Base-by-base conservation (phyloP, 2,888 invertebrate species). In the Hydrotaea cyrtoneurina region DNA sequence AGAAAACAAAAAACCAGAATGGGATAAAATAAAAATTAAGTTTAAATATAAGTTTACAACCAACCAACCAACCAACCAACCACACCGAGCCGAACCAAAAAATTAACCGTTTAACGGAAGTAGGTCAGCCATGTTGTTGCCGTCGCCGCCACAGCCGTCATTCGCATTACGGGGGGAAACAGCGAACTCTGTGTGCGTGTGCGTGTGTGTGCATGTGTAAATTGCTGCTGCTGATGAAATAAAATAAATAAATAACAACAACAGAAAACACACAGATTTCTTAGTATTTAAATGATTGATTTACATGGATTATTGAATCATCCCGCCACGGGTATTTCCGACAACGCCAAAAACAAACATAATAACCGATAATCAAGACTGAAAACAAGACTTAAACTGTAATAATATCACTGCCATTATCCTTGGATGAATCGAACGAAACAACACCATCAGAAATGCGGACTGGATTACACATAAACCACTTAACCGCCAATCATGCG, bases 61-160 rank as follows among this genome's bases (percentile, higher is more conserved):
- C 11, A 59, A 15, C 59, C 13, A 59, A 59, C 36, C 3, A 26
- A 8, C 59, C 36, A 36, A 17, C n/a, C 39, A 66, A 62, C 10
- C 31, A 31, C 5, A 53, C 53, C 55, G 21, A 55, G 10, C 39
- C 39, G 13, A 31, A 31, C 31, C 31, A 43, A 43, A 59, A 59
- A 69, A 69, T 55, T 55, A 79, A 85, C 84, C 78, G 81, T 82
- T 85, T 76, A 82, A 77, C 79, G 84, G 78, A 85, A 82, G 81
- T 85, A 73, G 84, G 84, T 85, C 84, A 85, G 66, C 72, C 78
- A 71, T 46, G 59, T 74, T 74, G 69, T 46, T 69, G 69, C 13
- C 21, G 23, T 19, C 13, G 46, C 23, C 23, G 69, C 7, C 8
- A 43, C 15, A 21, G 43, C 10, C 39, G 43, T 21, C n/a, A 39